Evolutionary conservation across 2,113 vertebrate genomes (phyloP).

Genomic region (Stegastes partitus): DNA sequence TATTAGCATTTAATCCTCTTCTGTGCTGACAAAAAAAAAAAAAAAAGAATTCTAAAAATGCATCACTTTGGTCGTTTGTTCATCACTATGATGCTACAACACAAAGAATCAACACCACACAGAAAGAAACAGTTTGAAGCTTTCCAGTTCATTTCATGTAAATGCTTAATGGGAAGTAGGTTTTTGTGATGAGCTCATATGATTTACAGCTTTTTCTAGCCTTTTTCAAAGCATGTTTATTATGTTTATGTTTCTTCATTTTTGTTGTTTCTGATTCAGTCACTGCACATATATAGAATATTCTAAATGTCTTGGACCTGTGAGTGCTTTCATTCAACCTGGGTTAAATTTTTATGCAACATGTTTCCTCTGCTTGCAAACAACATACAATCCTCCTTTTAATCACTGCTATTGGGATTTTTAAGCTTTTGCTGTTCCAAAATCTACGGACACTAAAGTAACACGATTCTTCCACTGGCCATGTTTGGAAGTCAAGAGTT

Average conservation of each 20-base stretch:
- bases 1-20: background rate
- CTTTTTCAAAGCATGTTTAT: no score
- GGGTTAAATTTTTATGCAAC: background rate
- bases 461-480: background rate
- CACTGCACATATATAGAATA: no score
- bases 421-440: background rate
- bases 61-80: background rate
- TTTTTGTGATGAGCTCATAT: background rate
- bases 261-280: background rate
- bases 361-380: conserved; percentile 5
- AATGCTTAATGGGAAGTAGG: background rate
- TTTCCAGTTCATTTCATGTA: background rate
- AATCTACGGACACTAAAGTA: background rate
- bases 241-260: background rate
- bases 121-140: background rate
- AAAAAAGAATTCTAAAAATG: no score
- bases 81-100: background rate
- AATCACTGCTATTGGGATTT: no score
- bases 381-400: background rate
- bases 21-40: background rate
- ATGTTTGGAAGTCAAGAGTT: conserved; percentile 13
- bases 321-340: background rate
- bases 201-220: no score
- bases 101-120: background rate
- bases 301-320: background rate